Percentiles rank a stretch among this genome's conserved stretches.
These are phyloP conservation scores for Cryptophagus acutangulus DNA, from an alignment of 2,888 invertebrate genomes.

Conservation along the genomic window DNA sequence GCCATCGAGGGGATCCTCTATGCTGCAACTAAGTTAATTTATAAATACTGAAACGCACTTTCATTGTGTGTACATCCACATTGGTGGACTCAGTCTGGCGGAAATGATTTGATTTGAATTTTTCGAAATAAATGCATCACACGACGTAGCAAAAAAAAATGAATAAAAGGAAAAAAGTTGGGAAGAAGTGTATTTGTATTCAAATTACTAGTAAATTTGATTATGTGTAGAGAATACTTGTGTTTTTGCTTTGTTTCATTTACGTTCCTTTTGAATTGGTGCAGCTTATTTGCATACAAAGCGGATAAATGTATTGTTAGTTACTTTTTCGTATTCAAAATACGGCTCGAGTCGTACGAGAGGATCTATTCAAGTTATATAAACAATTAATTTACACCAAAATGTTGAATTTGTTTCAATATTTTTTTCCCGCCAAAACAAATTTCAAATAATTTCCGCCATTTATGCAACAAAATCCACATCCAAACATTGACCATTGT, in stretches of 20 bases:
- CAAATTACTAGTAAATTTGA: slow-evolving; percentile 1
- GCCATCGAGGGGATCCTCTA: neutral
- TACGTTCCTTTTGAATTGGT: slow-evolving; percentile 1
- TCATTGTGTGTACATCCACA: neutral
- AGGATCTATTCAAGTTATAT: no score
- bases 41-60: neutral
- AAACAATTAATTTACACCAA: no score
- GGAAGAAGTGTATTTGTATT: slow-evolving; percentile 1
- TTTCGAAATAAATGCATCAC: no score
- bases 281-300: neutral
- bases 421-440: no score
- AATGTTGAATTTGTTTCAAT: no score
- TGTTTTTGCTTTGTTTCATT: slow-evolving; percentile 1
- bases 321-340: no score
- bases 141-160: no score
- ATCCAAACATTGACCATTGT: no score
- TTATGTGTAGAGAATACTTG: neutral
- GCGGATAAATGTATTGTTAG: neutral
- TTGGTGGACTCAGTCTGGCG: neutral
- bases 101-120: neutral
- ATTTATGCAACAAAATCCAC: no score
- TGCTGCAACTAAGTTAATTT: neutral
- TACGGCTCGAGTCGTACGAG: no score
- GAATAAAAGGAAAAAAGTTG: no score
- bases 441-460: no score